Percentiles rank a stretch among this genome's conserved stretches.
phyloP scores from a whole-genome alignment of 1,140 invertebrate species.

The Drosophila subpulchrella region DNA sequence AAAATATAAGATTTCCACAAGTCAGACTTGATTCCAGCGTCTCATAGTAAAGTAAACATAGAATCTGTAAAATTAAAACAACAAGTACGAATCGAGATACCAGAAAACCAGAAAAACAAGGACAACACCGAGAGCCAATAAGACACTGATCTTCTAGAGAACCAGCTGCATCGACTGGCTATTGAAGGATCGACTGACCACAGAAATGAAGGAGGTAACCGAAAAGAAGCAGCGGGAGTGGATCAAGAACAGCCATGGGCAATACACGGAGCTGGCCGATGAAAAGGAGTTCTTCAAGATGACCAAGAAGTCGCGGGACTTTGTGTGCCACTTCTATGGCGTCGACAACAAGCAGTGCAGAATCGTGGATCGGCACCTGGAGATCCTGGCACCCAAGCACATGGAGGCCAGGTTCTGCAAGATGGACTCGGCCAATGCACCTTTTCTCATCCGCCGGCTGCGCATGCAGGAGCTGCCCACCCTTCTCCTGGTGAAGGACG shows the following conservation, averaged over 20 bases:
- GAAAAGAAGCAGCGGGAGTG: constrained; percentile 91
- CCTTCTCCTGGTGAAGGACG: constrained; percentile 92
- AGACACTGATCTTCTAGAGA: too few species aligned
- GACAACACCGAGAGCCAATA: too few species aligned
- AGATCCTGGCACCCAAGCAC: constrained; percentile 93
- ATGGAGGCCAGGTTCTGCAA: constrained; percentile 96
- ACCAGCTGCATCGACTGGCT: not conserved
- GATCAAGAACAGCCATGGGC: constrained; percentile 94
- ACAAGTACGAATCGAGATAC: not conserved
- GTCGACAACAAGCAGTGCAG: constrained; percentile 91
- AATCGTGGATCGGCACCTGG: constrained; percentile 97
- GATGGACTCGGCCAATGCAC: constrained; percentile 95
- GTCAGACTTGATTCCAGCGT: too few species aligned
- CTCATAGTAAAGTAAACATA: not conserved
- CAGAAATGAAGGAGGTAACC: constrained; percentile 91
- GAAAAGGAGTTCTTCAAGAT: constrained; percentile 98
- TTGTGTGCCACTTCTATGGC: constrained; percentile 97
- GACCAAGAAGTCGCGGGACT: constrained; percentile 95
- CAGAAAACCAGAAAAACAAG: too few species aligned
- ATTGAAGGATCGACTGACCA: not conserved
- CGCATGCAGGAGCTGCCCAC: constrained; percentile 96
- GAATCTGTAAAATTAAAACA: not conserved
- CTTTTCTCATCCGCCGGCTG: constrained; percentile 95
- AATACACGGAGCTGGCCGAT: constrained; percentile 93
- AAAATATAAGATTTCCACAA: too few species aligned